These are phyloP conservation scores for Cylas formicarius DNA, from an alignment of 1,140 invertebrate species.

Conservation along the genomic window DNA sequence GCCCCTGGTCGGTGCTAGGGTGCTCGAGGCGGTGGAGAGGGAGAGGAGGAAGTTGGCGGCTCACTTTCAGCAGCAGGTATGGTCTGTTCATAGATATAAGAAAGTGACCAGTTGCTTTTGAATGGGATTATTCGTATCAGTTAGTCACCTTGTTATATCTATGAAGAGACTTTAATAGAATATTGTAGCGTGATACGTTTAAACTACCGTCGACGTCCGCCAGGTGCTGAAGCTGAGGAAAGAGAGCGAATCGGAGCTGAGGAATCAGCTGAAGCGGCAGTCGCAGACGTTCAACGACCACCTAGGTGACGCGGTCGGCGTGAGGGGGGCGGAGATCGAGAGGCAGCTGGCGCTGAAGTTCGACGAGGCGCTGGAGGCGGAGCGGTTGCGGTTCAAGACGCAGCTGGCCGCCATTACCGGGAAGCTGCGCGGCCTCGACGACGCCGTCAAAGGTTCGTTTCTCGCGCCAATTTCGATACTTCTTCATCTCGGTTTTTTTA, in stretches of 20 bases:
- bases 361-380: slow-evolving; percentile 63
- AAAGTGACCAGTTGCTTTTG: neutral
- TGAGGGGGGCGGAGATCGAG: slow-evolving; percentile 64
- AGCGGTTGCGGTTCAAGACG: slow-evolving; percentile 62
- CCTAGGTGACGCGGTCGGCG: slow-evolving; percentile 62
- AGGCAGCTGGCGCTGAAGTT: slow-evolving; percentile 55
- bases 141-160: too few species aligned
- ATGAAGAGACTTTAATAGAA: neutral
- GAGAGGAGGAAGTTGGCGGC: slow-evolving; percentile 48
- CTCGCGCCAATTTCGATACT: slow-evolving; percentile 11
- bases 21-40: slow-evolving; percentile 49
- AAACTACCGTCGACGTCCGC: neutral
- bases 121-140: neutral
- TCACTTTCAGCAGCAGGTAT: slow-evolving; percentile 51
- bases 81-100: slow-evolving; percentile 3
- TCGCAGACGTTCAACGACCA: slow-evolving; percentile 78
- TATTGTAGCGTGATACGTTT: neutral
- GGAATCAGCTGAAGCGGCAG: slow-evolving; percentile 70
- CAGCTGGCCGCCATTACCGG: slow-evolving; percentile 76
- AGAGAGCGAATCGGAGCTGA: slow-evolving; percentile 64
- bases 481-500: too few species aligned
- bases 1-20: slow-evolving; percentile 44
- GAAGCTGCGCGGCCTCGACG: slow-evolving; percentile 79
- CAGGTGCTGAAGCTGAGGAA: slow-evolving; percentile 57
- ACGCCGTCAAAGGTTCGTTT: slow-evolving; percentile 71